Conservation (phyloP, 2,888 invertebrate genomes). For the Polyommatus icarus region DNA sequence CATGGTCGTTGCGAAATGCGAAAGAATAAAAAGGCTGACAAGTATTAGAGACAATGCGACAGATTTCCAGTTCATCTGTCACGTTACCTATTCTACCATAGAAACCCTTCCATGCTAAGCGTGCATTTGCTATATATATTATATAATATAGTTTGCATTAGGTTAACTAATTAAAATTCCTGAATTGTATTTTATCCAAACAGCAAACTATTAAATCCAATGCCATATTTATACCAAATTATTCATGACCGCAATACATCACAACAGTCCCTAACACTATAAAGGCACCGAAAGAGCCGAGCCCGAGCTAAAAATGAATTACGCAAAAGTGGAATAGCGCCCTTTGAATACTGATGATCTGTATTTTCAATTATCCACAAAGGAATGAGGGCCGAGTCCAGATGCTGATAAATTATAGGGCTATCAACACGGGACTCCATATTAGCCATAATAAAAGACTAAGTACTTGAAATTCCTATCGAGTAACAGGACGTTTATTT, state of each 20-base stretch:
- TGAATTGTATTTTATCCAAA: not conserved
- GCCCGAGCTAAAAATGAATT: slow-evolving; percentile 7
- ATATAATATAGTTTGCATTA: not conserved
- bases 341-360: slow-evolving; percentile 30
- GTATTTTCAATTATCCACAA: slow-evolving; percentile 28
- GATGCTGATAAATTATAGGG: slow-evolving; percentile 18
- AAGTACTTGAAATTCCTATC: slow-evolving; percentile 10
- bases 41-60: no score
- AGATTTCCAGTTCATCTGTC: no score
- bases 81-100: no score
- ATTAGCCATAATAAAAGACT: slow-evolving; percentile 19
- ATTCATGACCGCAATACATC: slow-evolving; percentile 13
- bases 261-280: not conserved
- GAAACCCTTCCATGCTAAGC: no score
- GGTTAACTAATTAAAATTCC: not conserved
- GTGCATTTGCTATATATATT: not conserved
- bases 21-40: no score
- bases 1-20: no score
- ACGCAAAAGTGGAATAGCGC: slow-evolving; percentile 22
- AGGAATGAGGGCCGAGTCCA: slow-evolving; percentile 22
- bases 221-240: slow-evolving; percentile 1
- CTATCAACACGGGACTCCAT: slow-evolving; percentile 19
- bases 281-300: not conserved
- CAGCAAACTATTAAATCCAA: not conserved
- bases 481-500: slow-evolving; percentile 11